Evolutionary conservation across 2,797 vertebrate genomes (phyloP).

Genomic region (Cetoscarus ocellatus): DNA sequence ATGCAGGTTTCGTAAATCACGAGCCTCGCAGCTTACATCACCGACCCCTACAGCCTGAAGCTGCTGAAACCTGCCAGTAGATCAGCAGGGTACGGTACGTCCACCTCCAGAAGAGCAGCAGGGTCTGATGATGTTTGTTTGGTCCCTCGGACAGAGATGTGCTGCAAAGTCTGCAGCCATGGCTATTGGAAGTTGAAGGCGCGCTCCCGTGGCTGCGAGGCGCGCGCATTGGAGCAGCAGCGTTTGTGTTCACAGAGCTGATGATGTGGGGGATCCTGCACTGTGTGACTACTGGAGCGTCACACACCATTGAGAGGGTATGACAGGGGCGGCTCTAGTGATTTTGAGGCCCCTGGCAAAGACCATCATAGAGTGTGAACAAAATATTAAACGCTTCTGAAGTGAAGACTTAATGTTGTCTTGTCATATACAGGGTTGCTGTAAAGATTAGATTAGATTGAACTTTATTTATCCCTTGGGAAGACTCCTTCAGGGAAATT

Average conservation of each 20-base stretch:
- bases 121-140: background rate
- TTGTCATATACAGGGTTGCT: no score
- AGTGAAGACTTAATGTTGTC: no score
- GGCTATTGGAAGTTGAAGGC: slow-evolving; percentile 23
- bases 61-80: slow-evolving; percentile 1
- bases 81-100: slow-evolving; percentile 11
- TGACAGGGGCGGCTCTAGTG: no score
- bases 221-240: slow-evolving; percentile 36
- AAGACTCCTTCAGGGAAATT: no score
- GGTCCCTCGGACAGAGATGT: background rate
- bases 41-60: background rate
- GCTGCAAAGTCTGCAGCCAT: slow-evolving; percentile 22
- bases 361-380: no score
- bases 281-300: background rate
- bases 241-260: slow-evolving; percentile 15
- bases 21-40: slow-evolving; percentile 29
- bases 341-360: no score
- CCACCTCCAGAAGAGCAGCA: background rate
- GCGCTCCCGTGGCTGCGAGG: slow-evolving; percentile 23
- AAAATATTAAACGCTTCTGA: no score
- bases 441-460: no score
- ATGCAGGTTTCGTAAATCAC: slow-evolving; percentile 14
- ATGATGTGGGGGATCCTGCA: background rate
- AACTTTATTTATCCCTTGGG: no score
- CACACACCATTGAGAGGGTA: no score